Percentiles rank a stretch among this genome's conserved stretches.
These are phyloP conservation scores for Myzus persicae DNA, from an alignment of 1,140 invertebrate genomes.

Conservation along the genomic window DNA sequence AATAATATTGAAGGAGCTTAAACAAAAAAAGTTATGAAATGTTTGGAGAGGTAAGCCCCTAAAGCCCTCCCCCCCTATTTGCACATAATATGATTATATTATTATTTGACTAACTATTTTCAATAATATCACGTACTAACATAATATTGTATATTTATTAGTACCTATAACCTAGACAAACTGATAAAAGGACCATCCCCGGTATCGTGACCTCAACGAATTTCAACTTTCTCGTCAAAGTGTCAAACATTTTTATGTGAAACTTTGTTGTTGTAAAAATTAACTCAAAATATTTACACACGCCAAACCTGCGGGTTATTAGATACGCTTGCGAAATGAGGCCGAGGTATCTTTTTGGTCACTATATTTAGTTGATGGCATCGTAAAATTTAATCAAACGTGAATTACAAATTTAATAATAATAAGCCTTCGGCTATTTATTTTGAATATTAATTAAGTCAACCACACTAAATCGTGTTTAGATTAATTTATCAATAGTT, in stretches of 20 bases:
- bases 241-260: neutral
- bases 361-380: neutral
- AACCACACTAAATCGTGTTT: neutral
- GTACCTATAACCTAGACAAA: neutral
- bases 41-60: no score
- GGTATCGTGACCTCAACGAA: neutral
- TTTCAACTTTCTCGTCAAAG: neutral
- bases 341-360: neutral
- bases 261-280: neutral
- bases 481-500: neutral
- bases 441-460: neutral
- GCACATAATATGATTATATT: no score
- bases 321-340: neutral
- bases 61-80: no score
- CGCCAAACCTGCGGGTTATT: neutral
- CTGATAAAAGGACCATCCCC: neutral
- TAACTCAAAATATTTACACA: neutral
- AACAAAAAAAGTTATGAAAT: no score
- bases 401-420: slow-evolving; percentile 1
- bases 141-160: neutral
- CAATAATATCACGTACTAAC: neutral
- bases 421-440: neutral
- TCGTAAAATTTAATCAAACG: neutral
- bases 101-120: neutral
- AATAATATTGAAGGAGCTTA: no score